These are phyloP conservation scores for Chironomus tepperi DNA, from an alignment of 1,140 invertebrate genomes.

Conservation along the genomic window DNA sequence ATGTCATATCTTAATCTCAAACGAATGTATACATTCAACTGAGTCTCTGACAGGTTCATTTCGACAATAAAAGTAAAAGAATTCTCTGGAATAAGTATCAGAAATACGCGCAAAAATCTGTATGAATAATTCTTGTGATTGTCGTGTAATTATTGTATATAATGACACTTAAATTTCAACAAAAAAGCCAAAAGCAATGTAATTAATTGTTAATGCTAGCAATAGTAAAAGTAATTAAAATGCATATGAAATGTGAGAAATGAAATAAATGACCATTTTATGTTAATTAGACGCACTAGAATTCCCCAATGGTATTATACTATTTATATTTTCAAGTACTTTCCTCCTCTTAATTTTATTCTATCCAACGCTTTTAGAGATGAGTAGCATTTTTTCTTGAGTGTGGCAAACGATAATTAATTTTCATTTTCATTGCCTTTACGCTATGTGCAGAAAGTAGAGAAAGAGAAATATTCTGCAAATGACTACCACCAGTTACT, in stretches of 20 bases:
- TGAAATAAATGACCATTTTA: neutral
- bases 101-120: too few species aligned
- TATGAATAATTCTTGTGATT: too few species aligned
- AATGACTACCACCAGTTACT: neutral
- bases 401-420: neutral
- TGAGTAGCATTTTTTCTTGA: neutral
- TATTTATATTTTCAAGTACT: neutral
- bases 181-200: neutral
- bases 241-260: too few species aligned
- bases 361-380: neutral
- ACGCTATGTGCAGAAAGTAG: neutral
- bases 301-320: neutral
- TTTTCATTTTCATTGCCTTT: conserved; percentile 17
- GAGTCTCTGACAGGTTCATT: neutral
- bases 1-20: conserved; percentile 16
- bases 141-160: too few species aligned
- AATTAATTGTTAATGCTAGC: neutral
- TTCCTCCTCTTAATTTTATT: neutral
- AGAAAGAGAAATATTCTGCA: neutral
- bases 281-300: conserved; percentile 1
- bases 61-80: neutral
- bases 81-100: too few species aligned
- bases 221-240: neutral
- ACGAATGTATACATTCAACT: neutral
- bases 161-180: too few species aligned